Evolutionary conservation across 2,113 vertebrate genomes (phyloP).

Genomic region (Dromiciops gliroides): DNA sequence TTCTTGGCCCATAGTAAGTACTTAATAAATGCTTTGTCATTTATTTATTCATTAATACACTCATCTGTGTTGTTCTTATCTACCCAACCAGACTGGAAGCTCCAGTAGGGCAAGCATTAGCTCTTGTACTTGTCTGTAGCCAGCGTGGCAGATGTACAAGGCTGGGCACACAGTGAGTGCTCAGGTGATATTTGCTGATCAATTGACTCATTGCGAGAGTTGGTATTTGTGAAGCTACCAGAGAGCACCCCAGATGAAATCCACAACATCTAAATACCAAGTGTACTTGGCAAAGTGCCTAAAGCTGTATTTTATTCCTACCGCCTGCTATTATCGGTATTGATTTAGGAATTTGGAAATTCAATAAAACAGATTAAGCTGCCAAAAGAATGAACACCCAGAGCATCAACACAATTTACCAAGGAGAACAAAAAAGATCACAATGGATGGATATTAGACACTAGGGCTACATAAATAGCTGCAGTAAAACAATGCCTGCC

Average conservation of each 20-base stretch:
- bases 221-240: conserved; percentile 20
- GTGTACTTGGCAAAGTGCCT: conserved; percentile 55
- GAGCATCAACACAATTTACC: not conserved
- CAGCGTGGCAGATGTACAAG: too few species aligned
- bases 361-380: conserved; percentile 72
- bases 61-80: not conserved
- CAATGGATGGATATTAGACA: not conserved
- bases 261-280: conserved; percentile 18
- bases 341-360: conserved; percentile 69
- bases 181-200: not conserved
- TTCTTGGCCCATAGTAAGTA: not conserved
- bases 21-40: not conserved
- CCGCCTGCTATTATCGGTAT: conserved; percentile 59
- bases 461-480: not conserved
- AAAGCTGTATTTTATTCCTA: conserved; percentile 54
- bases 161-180: not conserved
- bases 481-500: not conserved
- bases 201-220: not conserved
- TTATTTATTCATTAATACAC: too few species aligned
- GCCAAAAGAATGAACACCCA: conserved; percentile 9
- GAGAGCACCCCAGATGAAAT: conserved; percentile 40
- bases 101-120: not conserved
- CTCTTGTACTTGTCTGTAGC: not conserved
- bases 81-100: not conserved
- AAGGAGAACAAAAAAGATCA: not conserved